Evolutionary conservation across 2,888 invertebrate species (phyloP).

Genomic region (Parnassius glacialis): DNA sequence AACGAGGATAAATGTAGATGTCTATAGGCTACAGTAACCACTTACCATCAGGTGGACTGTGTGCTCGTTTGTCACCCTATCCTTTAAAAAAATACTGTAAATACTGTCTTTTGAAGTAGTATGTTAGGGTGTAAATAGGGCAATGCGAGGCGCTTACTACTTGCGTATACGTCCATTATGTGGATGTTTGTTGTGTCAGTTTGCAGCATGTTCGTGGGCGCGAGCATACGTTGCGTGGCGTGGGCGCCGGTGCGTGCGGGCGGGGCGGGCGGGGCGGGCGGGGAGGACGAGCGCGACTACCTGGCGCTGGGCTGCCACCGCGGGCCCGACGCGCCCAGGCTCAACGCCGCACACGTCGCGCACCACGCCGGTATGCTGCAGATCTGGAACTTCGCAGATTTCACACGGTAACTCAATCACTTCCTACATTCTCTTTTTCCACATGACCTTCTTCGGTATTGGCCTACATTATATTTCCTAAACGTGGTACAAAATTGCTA

Average conservation of each 20-base stretch:
- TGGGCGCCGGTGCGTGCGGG: slow-evolving; percentile 64
- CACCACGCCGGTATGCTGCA: slow-evolving; percentile 82
- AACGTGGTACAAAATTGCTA: no score
- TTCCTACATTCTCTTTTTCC: background rate
- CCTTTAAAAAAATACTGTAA: no score
- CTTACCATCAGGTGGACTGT: no score
- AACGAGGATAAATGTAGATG: no score
- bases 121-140: no score
- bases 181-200: slow-evolving; percentile 28
- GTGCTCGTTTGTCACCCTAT: no score
- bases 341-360: slow-evolving; percentile 51
- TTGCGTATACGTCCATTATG: no score
- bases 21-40: no score
- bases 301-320: slow-evolving; percentile 81
- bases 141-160: no score
- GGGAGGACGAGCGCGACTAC: slow-evolving; percentile 54
- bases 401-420: slow-evolving; percentile 48
- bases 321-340: slow-evolving; percentile 74
- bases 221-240: slow-evolving; percentile 78
- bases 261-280: slow-evolving; percentile 8
- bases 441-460: no score
- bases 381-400: slow-evolving; percentile 83
- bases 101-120: no score
- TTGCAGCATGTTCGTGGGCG: slow-evolving; percentile 73
- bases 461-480: no score